Conservation (phyloP, 2,113 vertebrate species). For the Embiotoca jacksoni region DNA sequence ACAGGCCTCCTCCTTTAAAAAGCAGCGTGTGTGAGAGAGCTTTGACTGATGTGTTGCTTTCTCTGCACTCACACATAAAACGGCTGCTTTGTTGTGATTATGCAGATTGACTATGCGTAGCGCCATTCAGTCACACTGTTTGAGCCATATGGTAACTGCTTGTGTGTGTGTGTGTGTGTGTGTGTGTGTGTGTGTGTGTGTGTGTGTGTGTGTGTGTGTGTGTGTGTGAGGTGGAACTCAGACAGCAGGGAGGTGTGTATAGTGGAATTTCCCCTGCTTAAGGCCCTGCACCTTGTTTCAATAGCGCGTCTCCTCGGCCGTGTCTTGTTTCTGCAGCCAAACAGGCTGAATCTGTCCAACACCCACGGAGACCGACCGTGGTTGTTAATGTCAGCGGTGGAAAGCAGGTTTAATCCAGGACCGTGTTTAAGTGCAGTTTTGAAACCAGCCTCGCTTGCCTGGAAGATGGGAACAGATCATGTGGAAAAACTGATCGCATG, state of each 20-base stretch:
- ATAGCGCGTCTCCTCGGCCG: background rate
- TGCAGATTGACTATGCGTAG: slow-evolving; percentile 59
- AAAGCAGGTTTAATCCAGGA: too few relatives aligned
- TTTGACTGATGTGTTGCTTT: slow-evolving; percentile 60
- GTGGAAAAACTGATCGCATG: too few relatives aligned
- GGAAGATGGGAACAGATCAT: too few relatives aligned
- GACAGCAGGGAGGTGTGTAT: slow-evolving; percentile 38
- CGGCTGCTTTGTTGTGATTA: slow-evolving; percentile 69
- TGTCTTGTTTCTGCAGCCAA: too few relatives aligned
- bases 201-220: too few relatives aligned
- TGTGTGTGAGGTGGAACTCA: too few relatives aligned
- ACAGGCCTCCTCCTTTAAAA: slow-evolving; percentile 45
- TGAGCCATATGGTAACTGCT: slow-evolving; percentile 54
- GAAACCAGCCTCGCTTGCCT: too few relatives aligned
- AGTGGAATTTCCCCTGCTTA: slow-evolving; percentile 64
- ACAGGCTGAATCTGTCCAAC: too few relatives aligned
- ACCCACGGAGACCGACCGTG: too few relatives aligned
- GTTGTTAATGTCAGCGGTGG: too few relatives aligned
- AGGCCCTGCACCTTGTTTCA: slow-evolving; percentile 41
- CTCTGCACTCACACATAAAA: slow-evolving; percentile 38
- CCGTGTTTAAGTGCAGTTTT: too few relatives aligned
- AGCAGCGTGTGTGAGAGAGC: slow-evolving; percentile 28
- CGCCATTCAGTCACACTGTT: slow-evolving; percentile 40
- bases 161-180: slow-evolving; percentile 17
- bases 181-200: slow-evolving; percentile 15